Evolutionary conservation across 2,888 invertebrate genomes (phyloP).

Genomic region (Eulithis testata): DNA sequence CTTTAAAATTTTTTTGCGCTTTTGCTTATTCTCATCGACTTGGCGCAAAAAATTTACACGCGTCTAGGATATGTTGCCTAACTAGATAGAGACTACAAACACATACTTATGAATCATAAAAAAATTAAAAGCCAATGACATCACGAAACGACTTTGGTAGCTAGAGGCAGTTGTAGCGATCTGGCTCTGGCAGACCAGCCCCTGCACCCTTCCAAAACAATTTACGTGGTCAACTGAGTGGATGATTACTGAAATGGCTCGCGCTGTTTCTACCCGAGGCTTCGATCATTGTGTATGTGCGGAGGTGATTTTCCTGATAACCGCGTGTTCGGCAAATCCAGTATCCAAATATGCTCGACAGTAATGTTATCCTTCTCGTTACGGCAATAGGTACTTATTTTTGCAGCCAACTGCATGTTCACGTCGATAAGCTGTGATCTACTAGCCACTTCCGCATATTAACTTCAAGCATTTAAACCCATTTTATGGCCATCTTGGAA

Average conservation of each 20-base stretch:
- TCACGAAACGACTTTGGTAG: too few relatives aligned
- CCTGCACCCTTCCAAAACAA: conserved; percentile 50
- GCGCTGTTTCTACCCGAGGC: conserved; percentile 38
- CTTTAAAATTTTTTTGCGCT: too few relatives aligned
- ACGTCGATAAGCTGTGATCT: neutral
- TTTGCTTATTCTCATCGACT: too few relatives aligned
- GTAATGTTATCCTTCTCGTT: neutral
- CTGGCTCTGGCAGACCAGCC: conserved; percentile 19
- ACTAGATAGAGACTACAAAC: too few relatives aligned
- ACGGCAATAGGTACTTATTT: neutral
- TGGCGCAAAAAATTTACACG: too few relatives aligned
- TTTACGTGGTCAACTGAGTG: conserved; percentile 63
- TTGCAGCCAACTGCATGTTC: neutral
- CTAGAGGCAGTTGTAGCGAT: too few relatives aligned
- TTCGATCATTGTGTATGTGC: neutral
- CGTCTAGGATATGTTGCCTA: too few relatives aligned
- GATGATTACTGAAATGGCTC: conserved; percentile 59
- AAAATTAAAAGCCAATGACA: too few relatives aligned
- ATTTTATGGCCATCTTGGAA: conserved; percentile 28
- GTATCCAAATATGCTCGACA: neutral
- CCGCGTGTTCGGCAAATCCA: neutral
- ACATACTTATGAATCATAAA: too few relatives aligned
- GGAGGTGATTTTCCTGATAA: neutral
- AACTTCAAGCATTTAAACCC: conserved; percentile 36
- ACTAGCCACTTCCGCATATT: conserved; percentile 22